phyloP scores from a whole-genome alignment of 2,113 vertebrate genomes.

The Carollia perspicillata region DNA sequence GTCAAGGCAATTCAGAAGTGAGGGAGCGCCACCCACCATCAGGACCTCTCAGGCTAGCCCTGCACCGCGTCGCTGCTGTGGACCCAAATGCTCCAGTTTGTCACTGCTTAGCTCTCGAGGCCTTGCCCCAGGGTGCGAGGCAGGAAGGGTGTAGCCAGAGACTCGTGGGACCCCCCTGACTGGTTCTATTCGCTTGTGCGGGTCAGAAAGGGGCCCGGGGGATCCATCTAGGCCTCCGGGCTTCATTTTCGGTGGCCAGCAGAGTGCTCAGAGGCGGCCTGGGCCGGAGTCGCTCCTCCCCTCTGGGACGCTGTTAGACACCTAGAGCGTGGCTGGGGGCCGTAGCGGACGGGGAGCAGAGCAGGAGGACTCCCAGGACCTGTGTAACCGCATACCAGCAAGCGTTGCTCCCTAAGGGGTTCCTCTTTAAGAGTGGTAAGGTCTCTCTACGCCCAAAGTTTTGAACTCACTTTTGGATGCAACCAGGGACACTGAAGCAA shows the following conservation, averaged over 20 bases:
- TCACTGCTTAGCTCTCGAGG: neutral
- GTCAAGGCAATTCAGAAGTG: too few species aligned
- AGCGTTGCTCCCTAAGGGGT: neutral
- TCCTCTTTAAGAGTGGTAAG: neutral
- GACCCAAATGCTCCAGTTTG: neutral
- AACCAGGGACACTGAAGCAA: neutral
- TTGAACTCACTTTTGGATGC: neutral
- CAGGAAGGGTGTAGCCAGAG: neutral
- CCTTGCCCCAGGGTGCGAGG: accelerated
- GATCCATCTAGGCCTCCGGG: neutral
- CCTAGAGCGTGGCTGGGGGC: too few species aligned
- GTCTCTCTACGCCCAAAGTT: neutral
- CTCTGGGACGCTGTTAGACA: accelerated
- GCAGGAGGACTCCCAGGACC: neutral
- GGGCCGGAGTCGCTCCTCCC: accelerated
- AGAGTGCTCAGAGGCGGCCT: neutral
- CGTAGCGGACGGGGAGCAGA: accelerated
- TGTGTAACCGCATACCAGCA: neutral
- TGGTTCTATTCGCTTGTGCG: neutral
- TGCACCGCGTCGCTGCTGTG: accelerated
- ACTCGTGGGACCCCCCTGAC: accelerated
- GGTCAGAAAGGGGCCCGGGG: neutral
- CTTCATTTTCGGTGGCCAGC: neutral
- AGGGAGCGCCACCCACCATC: neutral
- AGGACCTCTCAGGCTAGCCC: neutral